Conservation (phyloP, 2,888 invertebrate genomes). For the Ophraella communa region DNA sequence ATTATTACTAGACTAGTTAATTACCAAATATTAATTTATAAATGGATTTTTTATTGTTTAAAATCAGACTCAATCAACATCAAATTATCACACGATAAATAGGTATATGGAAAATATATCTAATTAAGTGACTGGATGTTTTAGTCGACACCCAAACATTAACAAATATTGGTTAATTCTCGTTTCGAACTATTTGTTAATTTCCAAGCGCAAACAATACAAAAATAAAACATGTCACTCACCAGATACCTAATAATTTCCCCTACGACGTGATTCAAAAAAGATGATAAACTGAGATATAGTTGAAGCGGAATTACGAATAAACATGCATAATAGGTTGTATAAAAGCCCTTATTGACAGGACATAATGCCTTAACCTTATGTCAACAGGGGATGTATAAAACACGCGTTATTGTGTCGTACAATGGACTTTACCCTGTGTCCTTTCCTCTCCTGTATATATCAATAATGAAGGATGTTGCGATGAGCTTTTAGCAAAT, state of each 20-base stretch:
- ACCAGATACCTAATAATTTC: not conserved
- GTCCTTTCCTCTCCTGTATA: constrained; percentile 18
- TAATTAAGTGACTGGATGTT: too few relatives aligned
- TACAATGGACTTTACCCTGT: constrained; percentile 49
- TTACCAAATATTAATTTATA: too few relatives aligned
- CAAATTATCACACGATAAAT: too few relatives aligned
- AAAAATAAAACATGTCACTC: not conserved
- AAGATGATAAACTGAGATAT: constrained; percentile 18
- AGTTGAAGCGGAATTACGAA: constrained; percentile 15
- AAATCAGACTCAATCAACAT: too few relatives aligned
- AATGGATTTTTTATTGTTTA: too few relatives aligned
- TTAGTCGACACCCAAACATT: too few relatives aligned
- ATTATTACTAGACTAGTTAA: too few relatives aligned
- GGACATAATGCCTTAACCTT: constrained; percentile 51
- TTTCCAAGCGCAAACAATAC: too few relatives aligned
- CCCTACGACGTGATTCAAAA: not conserved
- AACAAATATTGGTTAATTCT: too few relatives aligned
- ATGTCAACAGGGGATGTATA: constrained; percentile 54
- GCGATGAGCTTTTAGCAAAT: constrained; percentile 52
- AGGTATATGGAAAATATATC: too few relatives aligned
- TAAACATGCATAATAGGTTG: constrained; percentile 31
- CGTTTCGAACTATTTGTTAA: too few relatives aligned
- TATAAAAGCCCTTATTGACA: constrained; percentile 40
- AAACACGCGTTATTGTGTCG: constrained; percentile 50
- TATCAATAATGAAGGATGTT: constrained; percentile 49